Base-by-base conservation (phyloP, 2,797 vertebrate genomes). In the Manis crassicaudata region DNA sequence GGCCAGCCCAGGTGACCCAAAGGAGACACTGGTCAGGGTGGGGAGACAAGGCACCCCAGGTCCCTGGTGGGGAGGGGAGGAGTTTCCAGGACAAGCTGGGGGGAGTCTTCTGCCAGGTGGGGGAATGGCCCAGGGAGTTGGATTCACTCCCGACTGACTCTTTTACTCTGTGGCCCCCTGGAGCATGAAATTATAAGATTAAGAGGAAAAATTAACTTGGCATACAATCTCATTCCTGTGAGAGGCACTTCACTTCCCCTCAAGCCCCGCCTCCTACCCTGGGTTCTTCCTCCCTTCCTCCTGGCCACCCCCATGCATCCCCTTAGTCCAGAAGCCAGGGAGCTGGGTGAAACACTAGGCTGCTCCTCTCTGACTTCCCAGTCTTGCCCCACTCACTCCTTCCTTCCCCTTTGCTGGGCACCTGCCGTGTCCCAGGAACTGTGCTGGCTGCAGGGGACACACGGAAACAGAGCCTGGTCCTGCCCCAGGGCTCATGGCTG, bases 121-220 rank as follows among this genome's bases (percentile, higher is more conserved):
- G 23, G 32, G 4, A n/a, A n/a, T 12, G 62, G 75, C 32, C 92
- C 95, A 96, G 97, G 96, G 96, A 95, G 94, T 96, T 98, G 97
- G 96, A 98, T 98, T 98, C 98, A 98, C 97, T 98, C 97, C 97
- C 97, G 0, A 81, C 94, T 97, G 98, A 97, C 94, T 98, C 97
- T 95, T 96, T 98, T 95, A 98, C 98, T 98, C 91, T 98, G 98
- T 92, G 98, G 98, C 98, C 97, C 97, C 98, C 97, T 98, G 96
- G 98, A 98, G 98, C 98, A 98, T 94, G 98, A 98, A 98, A 98
- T 98, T 98, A 98, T 97, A 96, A 97, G 98, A 98, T 97, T 98
- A 98, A 98, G 92, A 98, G 90, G 94, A 58, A 73, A 43, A 97
- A 98, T 94, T 9, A 62, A 81, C 94, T 84, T 76, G 95, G 85